Evolutionary conservation across 2,797 vertebrate genomes (phyloP), one percentile per base, ranked within the genome.

Genomic region (Darevskia mixta): DNA sequence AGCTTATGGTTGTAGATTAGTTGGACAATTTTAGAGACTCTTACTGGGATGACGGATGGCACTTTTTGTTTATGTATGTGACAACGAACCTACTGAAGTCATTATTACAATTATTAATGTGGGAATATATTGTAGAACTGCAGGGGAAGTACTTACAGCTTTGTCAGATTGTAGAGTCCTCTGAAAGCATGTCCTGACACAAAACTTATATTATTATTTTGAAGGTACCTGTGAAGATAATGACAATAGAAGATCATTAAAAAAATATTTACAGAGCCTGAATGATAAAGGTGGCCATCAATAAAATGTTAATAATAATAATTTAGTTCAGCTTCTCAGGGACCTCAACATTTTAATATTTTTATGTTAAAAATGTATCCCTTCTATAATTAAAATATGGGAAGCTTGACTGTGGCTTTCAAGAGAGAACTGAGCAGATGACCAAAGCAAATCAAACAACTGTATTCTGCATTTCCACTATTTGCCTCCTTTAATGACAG

Each of bases 101-200:
- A 25, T 38, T 27, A 8, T 49, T 86, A 43, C 69, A 71, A 55
- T 79, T 72, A 72, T 71, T 85, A 23, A 38, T 41, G 45, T 58
- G 8, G 2, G 23, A 27, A 35, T 29, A 43, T 13, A 58, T 35
- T 45, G 20, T 45, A 49, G 0, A 61, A 82, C 38, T 83, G 3
- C 1, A 75, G 76, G 32, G 43, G 8, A 13, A 5, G 27, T 94
- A 98, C 98, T 98, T 95, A 99, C 98, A 99, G 97, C 91, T 98
- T 98, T 76, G 98, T 98, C 69, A 99, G 95, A 94, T 98, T 99
- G 91, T 97, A 95, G 87, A 99, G 97, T 69, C 98, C 98, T 93
- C 96, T 97, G 96, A 99, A 99, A 29, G 99, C 98, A 27, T 95
- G 95, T 8, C 97, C 95, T 82, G 97, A 98, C 69, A 99, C 95